Conservation (phyloP, 2,113 vertebrate species). For the Xerus inauris region DNA sequence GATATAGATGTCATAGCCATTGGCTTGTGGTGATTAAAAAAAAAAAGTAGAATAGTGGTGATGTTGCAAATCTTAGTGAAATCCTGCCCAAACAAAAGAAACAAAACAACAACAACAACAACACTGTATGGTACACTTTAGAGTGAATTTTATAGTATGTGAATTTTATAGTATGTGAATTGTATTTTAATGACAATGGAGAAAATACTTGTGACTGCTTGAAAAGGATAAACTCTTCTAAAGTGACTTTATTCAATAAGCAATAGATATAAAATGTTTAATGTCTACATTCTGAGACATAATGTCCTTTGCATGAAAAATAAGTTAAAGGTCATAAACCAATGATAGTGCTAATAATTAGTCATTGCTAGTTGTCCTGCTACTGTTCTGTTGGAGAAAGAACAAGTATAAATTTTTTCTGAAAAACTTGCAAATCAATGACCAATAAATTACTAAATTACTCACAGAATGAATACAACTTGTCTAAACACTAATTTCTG, state of each 20-base stretch:
- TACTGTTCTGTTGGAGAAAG: background rate
- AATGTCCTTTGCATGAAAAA: background rate
- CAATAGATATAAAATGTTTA: background rate
- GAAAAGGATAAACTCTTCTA: background rate
- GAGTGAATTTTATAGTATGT: background rate
- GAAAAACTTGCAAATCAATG: background rate
- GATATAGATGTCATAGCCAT: background rate
- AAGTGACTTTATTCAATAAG: conserved; percentile 31
- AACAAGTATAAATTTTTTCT: background rate
- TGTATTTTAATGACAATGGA: background rate
- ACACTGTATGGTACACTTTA: background rate
- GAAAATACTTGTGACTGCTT: background rate
- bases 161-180: background rate
- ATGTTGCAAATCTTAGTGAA: background rate
- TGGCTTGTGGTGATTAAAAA: background rate
- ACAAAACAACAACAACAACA: no score
- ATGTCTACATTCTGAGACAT: background rate
- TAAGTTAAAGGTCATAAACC: background rate
- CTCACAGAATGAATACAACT: background rate
- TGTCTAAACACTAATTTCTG: background rate
- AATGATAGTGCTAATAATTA: background rate
- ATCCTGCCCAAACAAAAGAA: background rate
- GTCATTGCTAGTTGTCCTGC: background rate
- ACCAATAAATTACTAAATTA: background rate
- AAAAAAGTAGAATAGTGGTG: background rate